Evolutionary conservation across 1,140 invertebrate genomes (phyloP), one percentile per base, ranked within the genome.

Genomic region (Hylaeus anthracinus): DNA sequence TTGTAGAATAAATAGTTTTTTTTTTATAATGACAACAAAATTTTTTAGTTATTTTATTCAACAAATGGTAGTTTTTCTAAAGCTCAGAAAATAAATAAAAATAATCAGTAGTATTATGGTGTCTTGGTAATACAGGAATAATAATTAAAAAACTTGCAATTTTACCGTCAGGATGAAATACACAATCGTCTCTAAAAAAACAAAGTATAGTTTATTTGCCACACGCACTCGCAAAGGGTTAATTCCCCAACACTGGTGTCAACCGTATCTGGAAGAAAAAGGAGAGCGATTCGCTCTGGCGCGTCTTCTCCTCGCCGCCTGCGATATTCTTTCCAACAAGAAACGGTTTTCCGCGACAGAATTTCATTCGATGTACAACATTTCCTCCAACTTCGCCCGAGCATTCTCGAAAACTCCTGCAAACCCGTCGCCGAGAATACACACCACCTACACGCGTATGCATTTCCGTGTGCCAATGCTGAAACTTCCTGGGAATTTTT

Each of bases 361-460:
- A 64, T 64, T 72, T 65, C 55, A 37, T 45, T 48, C 15, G 15
- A 61, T 65, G 45, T 14, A 26, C 45, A 55, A 78, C 67, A 72
- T 72, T 72, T 79, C 65, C 75, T 26, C 9, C 14, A 70, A 61
- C 45, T 70, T 64, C n/a, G 3, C 45, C 39, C n/a, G 14, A 10
- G 12, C 6, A 71, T 58, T 51, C 45, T 37, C 5, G 53, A 43
- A 15, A 43, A 55, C 76, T 48, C 56, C 2, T 12, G 10, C 12
- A 43, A 70, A 61, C 37, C 41, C 14, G 6, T 48, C 26, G 39
- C 63, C 51, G 69, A n/a, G 41, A 9, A 51, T 55, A 51, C 74
- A 64, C 65, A 65, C 43, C 65, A 69, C 8, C 10, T 43, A 67
- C 73, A 53, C 69, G 69, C 45, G 69, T 72, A 56, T 79, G 60